phyloP scores from a whole-genome alignment of 2,113 vertebrate genomes.

The Melanotaenia duboulayi region DNA sequence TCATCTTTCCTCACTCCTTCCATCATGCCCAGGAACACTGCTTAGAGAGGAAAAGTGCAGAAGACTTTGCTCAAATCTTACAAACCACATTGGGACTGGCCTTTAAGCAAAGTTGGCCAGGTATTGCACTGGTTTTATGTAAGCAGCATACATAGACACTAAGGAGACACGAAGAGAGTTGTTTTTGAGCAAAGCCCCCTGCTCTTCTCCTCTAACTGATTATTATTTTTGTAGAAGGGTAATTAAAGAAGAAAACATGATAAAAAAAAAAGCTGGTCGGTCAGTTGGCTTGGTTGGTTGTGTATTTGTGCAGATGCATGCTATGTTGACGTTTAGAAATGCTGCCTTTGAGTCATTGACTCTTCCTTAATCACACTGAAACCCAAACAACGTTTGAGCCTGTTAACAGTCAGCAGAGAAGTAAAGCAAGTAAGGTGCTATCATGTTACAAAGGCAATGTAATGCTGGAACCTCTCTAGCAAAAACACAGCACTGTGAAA shows the following conservation, averaged over 20 bases:
- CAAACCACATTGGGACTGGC: conserved; percentile 21
- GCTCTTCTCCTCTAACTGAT: conserved; percentile 44
- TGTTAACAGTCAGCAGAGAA: conserved; percentile 24
- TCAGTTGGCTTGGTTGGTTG: conserved; percentile 73
- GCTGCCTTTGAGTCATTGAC: conserved; percentile 44
- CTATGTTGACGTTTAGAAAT: conserved; percentile 67
- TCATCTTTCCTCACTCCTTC: not conserved
- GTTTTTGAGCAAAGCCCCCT: conserved; percentile 60
- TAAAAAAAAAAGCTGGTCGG: conserved; percentile 62
- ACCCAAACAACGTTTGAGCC: not conserved
- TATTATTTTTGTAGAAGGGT: conserved; percentile 71
- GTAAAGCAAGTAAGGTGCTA: conserved; percentile 39
- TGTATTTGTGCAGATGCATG: conserved; percentile 79
- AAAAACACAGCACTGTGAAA: conserved; percentile 43
- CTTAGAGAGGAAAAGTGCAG: conserved; percentile 54
- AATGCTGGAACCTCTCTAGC: not conserved
- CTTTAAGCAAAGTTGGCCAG: conserved; percentile 24
- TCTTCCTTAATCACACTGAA: conserved; percentile 32
- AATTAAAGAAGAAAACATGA: conserved; percentile 68
- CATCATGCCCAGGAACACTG: conserved; percentile 14
- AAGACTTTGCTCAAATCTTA: conserved; percentile 64
- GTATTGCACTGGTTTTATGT: conserved; percentile 52
- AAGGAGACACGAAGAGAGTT: conserved; percentile 8
- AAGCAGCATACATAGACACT: conserved; percentile 37
- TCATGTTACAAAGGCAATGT: conserved; percentile 28